Evolutionary conservation across 2,797 vertebrate genomes (phyloP).

Genomic region (Sorex maritimensis): DNA sequence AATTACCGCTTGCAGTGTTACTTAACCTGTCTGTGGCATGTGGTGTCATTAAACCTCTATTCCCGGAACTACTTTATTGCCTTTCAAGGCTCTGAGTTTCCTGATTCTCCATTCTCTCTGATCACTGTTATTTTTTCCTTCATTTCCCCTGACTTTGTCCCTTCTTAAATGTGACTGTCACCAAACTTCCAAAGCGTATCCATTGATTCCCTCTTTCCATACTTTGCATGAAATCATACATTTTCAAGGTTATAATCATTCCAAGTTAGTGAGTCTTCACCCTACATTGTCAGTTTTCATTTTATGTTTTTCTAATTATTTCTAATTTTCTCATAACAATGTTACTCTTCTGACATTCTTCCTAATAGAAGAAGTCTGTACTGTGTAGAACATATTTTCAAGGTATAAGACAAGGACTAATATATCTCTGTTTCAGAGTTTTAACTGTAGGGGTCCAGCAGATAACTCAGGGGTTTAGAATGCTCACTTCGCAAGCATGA

Average conservation of each 20-base stretch:
- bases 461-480: neutral
- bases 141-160: neutral
- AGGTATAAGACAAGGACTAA: neutral
- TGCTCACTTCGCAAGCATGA: neutral
- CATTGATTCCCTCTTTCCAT: neutral
- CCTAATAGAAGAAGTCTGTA: neutral
- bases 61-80: neutral
- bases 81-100: neutral
- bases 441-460: no score
- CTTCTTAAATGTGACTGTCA: neutral
- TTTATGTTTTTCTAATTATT: neutral
- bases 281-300: neutral
- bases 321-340: neutral
- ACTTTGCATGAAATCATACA: neutral
- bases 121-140: neutral
- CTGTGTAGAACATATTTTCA: neutral
- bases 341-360: neutral
- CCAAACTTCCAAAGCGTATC: neutral
- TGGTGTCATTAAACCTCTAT: neutral
- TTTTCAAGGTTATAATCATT: neutral
- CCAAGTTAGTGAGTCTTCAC: neutral
- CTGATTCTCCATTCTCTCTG: neutral
- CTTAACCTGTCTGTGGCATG: slow-evolving; percentile 9
- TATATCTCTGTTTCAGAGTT: no score
- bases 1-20: neutral